Conservation (phyloP, 1,140 invertebrate genomes). For the Cydia strobilella region DNA sequence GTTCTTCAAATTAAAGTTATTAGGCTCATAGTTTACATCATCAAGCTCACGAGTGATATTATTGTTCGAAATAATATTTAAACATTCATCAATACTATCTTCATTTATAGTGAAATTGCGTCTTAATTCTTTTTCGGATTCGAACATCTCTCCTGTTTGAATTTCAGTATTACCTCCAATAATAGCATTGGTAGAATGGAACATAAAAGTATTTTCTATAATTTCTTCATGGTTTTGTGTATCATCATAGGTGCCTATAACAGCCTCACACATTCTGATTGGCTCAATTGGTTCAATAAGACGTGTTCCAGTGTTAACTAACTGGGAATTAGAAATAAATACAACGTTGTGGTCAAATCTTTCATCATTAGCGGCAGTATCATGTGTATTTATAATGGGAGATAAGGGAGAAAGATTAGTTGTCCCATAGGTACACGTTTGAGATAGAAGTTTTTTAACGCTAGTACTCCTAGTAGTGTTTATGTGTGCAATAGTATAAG, state of each 20-base stretch:
- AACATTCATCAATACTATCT: not conserved
- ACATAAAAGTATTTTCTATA: constrained; percentile 33
- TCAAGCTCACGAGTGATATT: not conserved
- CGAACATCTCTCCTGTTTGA: not conserved
- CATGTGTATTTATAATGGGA: not conserved
- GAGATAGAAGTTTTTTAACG: not conserved
- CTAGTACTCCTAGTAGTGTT: not conserved
- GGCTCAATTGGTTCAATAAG: constrained; percentile 42
- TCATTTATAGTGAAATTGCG: not conserved
- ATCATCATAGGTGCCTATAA: constrained; percentile 37
- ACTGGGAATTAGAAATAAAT: constrained; percentile 23
- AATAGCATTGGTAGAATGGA: not conserved
- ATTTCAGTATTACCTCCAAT: not conserved
- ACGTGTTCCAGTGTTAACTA: not conserved
- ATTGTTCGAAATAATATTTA: not conserved
- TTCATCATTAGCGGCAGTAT: not conserved
- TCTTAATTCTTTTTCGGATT: not conserved
- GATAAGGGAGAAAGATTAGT: not conserved
- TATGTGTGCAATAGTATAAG: not conserved
- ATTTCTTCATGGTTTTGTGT: constrained; percentile 2
- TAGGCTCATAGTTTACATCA: not conserved
- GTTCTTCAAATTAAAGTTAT: constrained; percentile 52
- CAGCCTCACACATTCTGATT: constrained; percentile 51
- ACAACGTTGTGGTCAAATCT: not conserved
- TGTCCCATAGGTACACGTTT: not conserved